A percentile compares a stretch with the other conserved stretches of the same genome.
These are phyloP conservation scores for Drosophila falleni DNA, from an alignment of 2,888 invertebrate species.

Conservation along the genomic window DNA sequence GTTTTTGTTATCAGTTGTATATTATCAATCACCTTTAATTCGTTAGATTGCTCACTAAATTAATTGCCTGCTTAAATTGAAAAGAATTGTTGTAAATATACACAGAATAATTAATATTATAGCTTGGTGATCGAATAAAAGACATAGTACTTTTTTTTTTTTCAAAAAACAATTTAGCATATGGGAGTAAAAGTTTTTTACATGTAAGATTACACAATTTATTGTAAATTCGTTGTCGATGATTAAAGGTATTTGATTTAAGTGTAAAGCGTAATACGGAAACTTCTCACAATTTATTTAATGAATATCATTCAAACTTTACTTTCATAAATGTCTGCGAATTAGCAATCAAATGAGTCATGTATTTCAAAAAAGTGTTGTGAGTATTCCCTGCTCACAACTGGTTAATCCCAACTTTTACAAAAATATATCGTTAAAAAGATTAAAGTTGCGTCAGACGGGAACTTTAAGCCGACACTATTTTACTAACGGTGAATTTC, in stretches of 20 bases:
- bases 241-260: neutral
- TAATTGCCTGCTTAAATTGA: slow-evolving; percentile 23
- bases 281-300: neutral
- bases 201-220: neutral
- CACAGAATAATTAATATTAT: slow-evolving; percentile 18
- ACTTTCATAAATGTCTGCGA: neutral
- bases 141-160: neutral
- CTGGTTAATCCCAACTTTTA: neutral
- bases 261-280: slow-evolving; percentile 15
- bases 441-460: no score
- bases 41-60: slow-evolving; percentile 25
- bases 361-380: neutral
- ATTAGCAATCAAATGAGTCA: neutral
- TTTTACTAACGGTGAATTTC: no score
- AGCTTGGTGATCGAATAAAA: slow-evolving; percentile 13
- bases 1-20: slow-evolving; percentile 39
- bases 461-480: no score
- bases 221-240: neutral
- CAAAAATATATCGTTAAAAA: neutral
- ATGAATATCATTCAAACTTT: slow-evolving; percentile 4
- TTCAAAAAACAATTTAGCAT: neutral
- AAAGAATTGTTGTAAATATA: slow-evolving; percentile 28
- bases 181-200: neutral
- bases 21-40: slow-evolving; percentile 43
- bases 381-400: neutral